Evolutionary conservation across 2,113 vertebrate genomes (phyloP).

Genomic region (Vidua chalybeata): DNA sequence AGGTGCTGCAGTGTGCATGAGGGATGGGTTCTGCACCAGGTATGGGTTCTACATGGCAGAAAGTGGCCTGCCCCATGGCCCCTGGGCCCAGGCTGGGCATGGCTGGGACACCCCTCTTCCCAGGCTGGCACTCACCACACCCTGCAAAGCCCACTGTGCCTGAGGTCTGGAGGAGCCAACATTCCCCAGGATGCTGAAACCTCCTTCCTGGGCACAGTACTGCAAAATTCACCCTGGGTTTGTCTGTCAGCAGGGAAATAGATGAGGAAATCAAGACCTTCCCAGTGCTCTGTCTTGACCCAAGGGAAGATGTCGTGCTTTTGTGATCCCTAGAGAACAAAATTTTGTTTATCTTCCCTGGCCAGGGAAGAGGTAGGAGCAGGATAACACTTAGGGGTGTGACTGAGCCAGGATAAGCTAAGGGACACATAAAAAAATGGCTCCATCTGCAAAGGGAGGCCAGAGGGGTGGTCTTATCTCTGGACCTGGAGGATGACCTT

Average conservation of each 20-base stretch:
- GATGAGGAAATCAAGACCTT: background rate
- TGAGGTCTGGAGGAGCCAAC: background rate
- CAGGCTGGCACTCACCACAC: background rate
- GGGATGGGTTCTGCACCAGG: background rate
- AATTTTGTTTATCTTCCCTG: background rate
- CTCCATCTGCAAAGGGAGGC: background rate
- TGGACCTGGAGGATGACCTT: background rate
- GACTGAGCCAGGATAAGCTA: background rate
- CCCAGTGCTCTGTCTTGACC: background rate
- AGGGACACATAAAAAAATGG: background rate
- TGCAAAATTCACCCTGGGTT: background rate
- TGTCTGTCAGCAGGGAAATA: background rate
- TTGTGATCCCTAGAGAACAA: background rate
- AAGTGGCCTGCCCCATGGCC: background rate
- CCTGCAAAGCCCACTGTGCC: background rate
- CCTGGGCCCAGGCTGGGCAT: background rate
- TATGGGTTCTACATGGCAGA: constrained; percentile 20
- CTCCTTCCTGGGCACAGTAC: fast-evolving
- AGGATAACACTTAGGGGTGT: background rate
- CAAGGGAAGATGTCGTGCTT: background rate
- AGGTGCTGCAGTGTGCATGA: fast-evolving
- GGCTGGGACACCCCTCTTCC: too few species aligned
- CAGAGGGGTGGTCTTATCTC: background rate
- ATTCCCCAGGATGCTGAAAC: background rate
- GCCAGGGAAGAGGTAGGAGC: background rate